Conservation (phyloP, 2,797 vertebrate species). For the Chelidonichthys spinosus region DNA sequence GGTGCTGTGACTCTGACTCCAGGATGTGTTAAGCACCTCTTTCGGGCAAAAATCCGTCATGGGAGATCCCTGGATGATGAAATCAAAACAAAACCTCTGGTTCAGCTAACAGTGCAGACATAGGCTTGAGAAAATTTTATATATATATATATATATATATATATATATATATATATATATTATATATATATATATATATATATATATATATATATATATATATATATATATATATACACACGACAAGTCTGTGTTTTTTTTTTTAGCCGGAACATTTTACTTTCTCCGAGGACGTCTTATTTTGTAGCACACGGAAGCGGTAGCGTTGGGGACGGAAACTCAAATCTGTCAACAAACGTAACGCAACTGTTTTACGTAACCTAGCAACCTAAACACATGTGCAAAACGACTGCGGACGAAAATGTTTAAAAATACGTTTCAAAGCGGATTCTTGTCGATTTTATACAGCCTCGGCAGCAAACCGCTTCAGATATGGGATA, state of each 20-base stretch:
- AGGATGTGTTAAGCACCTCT: neutral
- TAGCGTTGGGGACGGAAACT: conserved; percentile 50
- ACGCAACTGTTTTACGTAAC: conserved; percentile 11
- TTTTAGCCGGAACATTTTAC: rapidly evolving
- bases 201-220: too few relatives aligned
- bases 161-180: too few relatives aligned
- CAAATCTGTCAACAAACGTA: conserved; percentile 60
- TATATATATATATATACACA: too few relatives aligned
- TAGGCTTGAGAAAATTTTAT: neutral
- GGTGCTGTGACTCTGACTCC: neutral
- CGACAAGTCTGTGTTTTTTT: too few relatives aligned
- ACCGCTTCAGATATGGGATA: conserved; percentile 98
- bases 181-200: too few relatives aligned
- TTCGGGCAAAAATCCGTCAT: conserved; percentile 30
- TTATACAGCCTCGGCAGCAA: conserved; percentile 98
- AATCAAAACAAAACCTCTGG: conserved; percentile 1
- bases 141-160: too few relatives aligned
- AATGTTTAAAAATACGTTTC: conserved; percentile 99
- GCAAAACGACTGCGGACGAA: neutral
- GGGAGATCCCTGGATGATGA: neutral
- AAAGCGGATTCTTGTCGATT: conserved; percentile 96
- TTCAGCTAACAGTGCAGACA: neutral
- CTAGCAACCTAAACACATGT: conserved; percentile 16
- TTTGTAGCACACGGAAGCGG: conserved; percentile 59
- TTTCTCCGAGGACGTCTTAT: neutral